phyloP scores from a whole-genome alignment of 2,888 invertebrate species.

The Eurytoma californica region DNA sequence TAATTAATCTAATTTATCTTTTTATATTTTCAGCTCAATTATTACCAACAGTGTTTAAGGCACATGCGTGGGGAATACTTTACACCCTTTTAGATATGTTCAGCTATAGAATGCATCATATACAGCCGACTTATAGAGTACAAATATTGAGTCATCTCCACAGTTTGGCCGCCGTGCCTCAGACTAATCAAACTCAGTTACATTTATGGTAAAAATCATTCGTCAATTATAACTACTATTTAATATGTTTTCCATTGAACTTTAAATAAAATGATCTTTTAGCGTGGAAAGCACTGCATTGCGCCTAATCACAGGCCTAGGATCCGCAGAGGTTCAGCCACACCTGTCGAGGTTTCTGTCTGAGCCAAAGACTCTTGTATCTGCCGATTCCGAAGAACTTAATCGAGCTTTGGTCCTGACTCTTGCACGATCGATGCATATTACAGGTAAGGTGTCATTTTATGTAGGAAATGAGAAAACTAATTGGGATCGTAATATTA shows the following conservation, averaged over 20 bases:
- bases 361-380: slow-evolving; percentile 93
- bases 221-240: background rate
- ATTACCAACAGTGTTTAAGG: slow-evolving; percentile 90
- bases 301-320: slow-evolving; percentile 90
- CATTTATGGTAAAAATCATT: slow-evolving; percentile 84
- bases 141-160: slow-evolving; percentile 94
- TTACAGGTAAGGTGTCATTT: slow-evolving; percentile 81
- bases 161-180: slow-evolving; percentile 92
- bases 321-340: slow-evolving; percentile 95
- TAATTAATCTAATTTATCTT: background rate
- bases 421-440: slow-evolving; percentile 93
- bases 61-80: slow-evolving; percentile 95
- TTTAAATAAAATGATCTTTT: slow-evolving; percentile 44
- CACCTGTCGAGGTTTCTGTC: slow-evolving; percentile 92
- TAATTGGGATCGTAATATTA: background rate
- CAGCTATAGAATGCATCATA: slow-evolving; percentile 96
- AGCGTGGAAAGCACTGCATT: slow-evolving; percentile 93
- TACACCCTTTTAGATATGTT: slow-evolving; percentile 98
- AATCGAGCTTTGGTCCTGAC: slow-evolving; percentile 94
- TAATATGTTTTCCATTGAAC: background rate
- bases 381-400: slow-evolving; percentile 95
- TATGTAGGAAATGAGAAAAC: background rate
- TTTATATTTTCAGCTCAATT: slow-evolving; percentile 81
- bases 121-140: slow-evolving; percentile 95
- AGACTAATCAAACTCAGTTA: slow-evolving; percentile 95